These are phyloP conservation scores for Sterrhoptilus dennistouni DNA, from an alignment of 2,113 vertebrate genomes.

Conservation along the genomic window DNA sequence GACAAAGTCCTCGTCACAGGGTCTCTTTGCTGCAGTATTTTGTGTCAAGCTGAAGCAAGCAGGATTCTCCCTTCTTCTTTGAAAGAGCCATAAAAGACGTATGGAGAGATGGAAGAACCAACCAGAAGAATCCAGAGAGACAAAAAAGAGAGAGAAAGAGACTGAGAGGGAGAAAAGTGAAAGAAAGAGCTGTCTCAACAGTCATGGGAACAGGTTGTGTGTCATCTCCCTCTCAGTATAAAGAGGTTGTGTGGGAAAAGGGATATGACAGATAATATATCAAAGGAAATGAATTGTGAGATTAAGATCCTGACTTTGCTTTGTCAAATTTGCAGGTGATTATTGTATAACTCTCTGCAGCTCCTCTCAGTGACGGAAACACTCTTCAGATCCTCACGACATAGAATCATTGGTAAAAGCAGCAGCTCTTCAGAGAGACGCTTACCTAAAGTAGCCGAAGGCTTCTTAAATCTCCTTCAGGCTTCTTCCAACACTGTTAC, in stretches of 20 bases:
- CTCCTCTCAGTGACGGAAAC: constrained; percentile 44
- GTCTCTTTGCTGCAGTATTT: background rate
- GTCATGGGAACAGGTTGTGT: background rate
- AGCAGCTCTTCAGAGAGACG: constrained; percentile 5
- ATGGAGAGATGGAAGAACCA: background rate
- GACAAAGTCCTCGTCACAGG: background rate
- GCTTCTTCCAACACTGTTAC: background rate
- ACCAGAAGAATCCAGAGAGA: background rate
- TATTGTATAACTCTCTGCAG: constrained; percentile 37
- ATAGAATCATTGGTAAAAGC: constrained; percentile 11
- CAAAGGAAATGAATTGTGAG: constrained; percentile 58
- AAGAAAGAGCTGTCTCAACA: background rate
- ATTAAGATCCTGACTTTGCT: constrained; percentile 48
- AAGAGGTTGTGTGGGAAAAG: constrained; percentile 43
- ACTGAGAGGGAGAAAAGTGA: background rate
- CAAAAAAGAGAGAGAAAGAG: background rate
- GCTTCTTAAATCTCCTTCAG: background rate
- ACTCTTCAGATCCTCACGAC: constrained; percentile 42
- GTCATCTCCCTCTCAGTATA: constrained; percentile 5
- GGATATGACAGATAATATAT: constrained; percentile 54
- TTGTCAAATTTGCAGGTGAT: constrained; percentile 62
- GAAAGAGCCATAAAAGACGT: background rate
- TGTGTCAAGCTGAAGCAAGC: background rate
- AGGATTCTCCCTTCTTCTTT: background rate
- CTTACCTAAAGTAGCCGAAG: background rate